Percentiles rank a stretch among this genome's conserved stretches.
phyloP scores from a whole-genome alignment of 2,797 vertebrate genomes.

The Cossypha polioptera region DNA sequence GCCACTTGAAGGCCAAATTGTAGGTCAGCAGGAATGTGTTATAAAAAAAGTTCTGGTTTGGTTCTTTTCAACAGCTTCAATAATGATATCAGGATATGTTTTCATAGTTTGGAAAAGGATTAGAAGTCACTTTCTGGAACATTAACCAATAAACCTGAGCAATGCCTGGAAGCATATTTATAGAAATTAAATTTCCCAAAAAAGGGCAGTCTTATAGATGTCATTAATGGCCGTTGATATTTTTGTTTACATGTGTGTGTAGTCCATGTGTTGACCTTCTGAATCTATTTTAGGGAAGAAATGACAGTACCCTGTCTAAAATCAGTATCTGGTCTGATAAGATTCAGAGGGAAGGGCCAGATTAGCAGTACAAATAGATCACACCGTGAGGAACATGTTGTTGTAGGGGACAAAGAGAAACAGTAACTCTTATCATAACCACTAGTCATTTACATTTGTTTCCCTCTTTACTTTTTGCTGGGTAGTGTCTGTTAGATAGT shows the following conservation, averaged over 20 bases:
- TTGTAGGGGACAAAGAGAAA: not conserved
- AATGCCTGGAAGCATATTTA: not conserved
- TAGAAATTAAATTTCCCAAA: not conserved
- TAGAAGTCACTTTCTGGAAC: not conserved
- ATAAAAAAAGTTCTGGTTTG: not conserved
- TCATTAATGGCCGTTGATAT: fast-evolving
- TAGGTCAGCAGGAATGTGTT: not conserved
- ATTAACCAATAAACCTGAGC: not conserved
- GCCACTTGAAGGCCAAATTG: not conserved
- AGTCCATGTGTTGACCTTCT: not conserved
- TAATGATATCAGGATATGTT: not conserved
- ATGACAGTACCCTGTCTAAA: not conserved
- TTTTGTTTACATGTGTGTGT: fast-evolving
- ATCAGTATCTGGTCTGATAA: not conserved
- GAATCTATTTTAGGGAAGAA: not conserved
- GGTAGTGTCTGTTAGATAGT: not conserved
- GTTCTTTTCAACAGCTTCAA: not conserved
- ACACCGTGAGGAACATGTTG: not conserved
- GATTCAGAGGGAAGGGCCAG: not conserved
- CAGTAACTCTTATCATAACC: not conserved
- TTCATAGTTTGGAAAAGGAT: not conserved
- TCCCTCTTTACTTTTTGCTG: not conserved
- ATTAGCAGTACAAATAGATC: not conserved
- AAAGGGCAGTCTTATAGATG: not conserved
- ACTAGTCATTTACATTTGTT: not conserved